Conservation (phyloP, 1,140 invertebrate genomes). For the Cotesia chilonis region DNA sequence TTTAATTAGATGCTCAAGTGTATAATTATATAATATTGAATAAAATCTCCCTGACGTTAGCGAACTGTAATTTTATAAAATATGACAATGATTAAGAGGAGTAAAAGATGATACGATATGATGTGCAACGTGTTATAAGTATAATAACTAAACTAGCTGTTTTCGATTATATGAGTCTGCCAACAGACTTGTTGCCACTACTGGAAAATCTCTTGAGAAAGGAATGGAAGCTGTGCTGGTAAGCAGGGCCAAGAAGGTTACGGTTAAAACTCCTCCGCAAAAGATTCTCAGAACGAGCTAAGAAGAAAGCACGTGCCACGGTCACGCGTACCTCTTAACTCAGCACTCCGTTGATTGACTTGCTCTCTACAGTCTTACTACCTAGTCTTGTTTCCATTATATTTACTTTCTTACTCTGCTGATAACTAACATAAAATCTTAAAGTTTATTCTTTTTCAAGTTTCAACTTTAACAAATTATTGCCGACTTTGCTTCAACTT, state of each 20-base stretch:
- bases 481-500: too few species aligned
- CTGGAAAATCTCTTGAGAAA: slow-evolving; percentile 13
- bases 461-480: too few species aligned
- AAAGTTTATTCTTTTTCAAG: too few species aligned
- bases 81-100: too few species aligned
- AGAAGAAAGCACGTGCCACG: slow-evolving; percentile 30
- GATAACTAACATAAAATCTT: neutral
- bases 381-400: neutral
- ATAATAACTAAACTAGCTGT: neutral
- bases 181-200: slow-evolving; percentile 26
- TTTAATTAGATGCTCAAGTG: too few species aligned
- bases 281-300: slow-evolving; percentile 18
- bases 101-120: too few species aligned
- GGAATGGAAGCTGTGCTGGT: neutral
- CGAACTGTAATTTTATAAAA: too few species aligned
- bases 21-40: too few species aligned
- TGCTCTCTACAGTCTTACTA: slow-evolving; percentile 1
- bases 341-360: slow-evolving; percentile 16
- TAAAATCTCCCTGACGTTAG: too few species aligned
- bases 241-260: slow-evolving; percentile 33
- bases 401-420: slow-evolving; percentile 19
- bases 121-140: neutral
- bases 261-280: slow-evolving; percentile 28
- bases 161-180: neutral
- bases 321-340: slow-evolving; percentile 27